Evolutionary conservation across 2,113 vertebrate species (phyloP).

Genomic region (Archilochus colubris): DNA sequence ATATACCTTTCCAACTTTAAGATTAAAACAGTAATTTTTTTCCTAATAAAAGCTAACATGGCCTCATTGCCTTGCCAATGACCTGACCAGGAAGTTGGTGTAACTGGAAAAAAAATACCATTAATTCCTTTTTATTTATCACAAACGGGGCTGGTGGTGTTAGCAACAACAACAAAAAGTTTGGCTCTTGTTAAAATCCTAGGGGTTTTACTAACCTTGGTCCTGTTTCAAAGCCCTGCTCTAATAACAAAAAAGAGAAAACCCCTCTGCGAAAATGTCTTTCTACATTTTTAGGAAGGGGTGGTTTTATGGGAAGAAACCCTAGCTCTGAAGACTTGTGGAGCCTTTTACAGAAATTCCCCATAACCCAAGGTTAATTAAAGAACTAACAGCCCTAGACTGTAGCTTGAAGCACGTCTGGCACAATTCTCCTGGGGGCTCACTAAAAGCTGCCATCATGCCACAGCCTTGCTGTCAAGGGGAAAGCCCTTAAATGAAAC

Average conservation of each 20-base stretch:
- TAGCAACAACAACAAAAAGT: neutral
- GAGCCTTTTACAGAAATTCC: constrained; percentile 11
- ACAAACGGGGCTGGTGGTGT: neutral
- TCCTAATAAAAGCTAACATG: constrained; percentile 1
- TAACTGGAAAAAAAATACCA: constrained; percentile 24
- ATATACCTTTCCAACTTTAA: neutral
- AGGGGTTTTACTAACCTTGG: neutral
- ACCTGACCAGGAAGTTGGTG: neutral
- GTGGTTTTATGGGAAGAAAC: neutral
- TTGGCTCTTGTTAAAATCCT: neutral
- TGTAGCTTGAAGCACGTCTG: neutral
- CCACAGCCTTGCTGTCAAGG: neutral
- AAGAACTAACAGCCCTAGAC: neutral
- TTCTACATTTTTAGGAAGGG: neutral
- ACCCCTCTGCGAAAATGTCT: neutral
- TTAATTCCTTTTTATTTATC: neutral
- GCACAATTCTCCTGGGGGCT: neutral
- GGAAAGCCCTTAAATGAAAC: constrained; percentile 19
- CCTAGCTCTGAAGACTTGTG: neutral
- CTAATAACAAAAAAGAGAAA: neutral
- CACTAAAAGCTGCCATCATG: neutral
- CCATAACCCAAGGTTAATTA: constrained; percentile 29
- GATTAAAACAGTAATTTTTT: neutral
- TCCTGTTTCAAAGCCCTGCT: neutral
- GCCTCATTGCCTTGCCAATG: neutral